A percentile compares a stretch with the other conserved stretches of the same genome.
Conservation (phyloP, 53 echinoderm and acorn worm genomes). For the Patiria pectinifera region DNA sequence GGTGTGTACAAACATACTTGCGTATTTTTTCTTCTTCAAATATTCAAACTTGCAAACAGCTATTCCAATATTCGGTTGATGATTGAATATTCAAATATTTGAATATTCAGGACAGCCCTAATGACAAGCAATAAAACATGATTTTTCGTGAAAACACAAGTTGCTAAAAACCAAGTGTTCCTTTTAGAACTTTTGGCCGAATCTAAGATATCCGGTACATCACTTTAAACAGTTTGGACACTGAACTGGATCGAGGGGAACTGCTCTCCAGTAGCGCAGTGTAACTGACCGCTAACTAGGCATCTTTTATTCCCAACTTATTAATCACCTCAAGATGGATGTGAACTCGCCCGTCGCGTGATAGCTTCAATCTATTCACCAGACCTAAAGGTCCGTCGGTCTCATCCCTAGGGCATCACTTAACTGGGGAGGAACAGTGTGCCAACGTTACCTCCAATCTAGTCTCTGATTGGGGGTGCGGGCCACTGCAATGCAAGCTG, state of each 20-base stretch:
- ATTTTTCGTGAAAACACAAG: too few species aligned
- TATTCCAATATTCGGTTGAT: too few species aligned
- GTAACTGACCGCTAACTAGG: not conserved
- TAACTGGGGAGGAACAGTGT: slow-evolving; percentile 12
- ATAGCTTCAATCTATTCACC: not conserved
- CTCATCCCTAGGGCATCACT: slow-evolving; percentile 5
- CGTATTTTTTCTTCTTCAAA: too few species aligned
- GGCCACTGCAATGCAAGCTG: slow-evolving; percentile 15
- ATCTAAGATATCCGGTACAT: not conserved
- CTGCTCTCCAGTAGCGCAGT: not conserved
- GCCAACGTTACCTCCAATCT: not conserved
- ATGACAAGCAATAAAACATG: too few species aligned
- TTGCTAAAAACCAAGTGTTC: too few species aligned
- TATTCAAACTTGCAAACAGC: too few species aligned
- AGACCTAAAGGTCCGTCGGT: not conserved
- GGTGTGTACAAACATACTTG: too few species aligned
- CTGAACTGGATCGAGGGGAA: not conserved
- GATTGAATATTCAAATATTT: too few species aligned
- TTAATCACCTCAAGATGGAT: not conserved
- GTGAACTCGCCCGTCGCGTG: not conserved
- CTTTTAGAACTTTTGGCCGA: not conserved
- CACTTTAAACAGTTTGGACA: not conserved
- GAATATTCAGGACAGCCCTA: too few species aligned
- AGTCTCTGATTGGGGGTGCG: slow-evolving; percentile 7
- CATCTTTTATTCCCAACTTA: not conserved